Evolutionary conservation across 2,797 vertebrate genomes (phyloP), one percentile per base, ranked within the genome.

Genomic region (Phaenicophaeus curvirostris): DNA sequence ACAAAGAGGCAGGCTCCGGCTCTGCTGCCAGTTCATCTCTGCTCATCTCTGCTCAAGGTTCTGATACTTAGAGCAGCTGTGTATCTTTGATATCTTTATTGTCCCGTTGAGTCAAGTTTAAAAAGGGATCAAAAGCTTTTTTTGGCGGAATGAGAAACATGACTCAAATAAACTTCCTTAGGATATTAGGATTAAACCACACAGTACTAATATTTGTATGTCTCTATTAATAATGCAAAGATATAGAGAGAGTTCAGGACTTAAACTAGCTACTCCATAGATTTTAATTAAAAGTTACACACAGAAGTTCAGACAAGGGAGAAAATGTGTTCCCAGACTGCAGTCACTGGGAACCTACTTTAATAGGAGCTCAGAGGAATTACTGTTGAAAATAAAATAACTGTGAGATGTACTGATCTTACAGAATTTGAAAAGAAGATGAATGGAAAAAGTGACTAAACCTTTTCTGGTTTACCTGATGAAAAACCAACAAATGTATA

Each of bases 21-120:
- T 41, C 54, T 41, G 41, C 62, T 65, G 16, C 11, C 19, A 25
- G 3, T 37, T 33, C 19, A 25, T 63, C 44, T 57, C 74, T 39
- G 39, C 31, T 62, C n/a, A 35, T 6, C 8, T 5, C 5, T 41
- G 5, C 50, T 66, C 15, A 24, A 8, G 15, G 24, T 33, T 59
- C 11, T 0, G 0, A 9, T 2, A 1, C 5, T 30, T 20, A 33
- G 25, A 33, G 62, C 12, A 81, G 18, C 9, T 54, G 6, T 1
- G 0, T 41, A 1, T 14, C 51, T 80, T 58, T 50, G 17, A 7
- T 42, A 46, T 18, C 48, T 90, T 25, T 66, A 20, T 18, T 0
- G 1, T 42, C 37, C 46, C 54, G n/a, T 18, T 33, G 65, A 59
- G 20, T 13, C 39, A 66, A n/a, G 33, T 68, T 85, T 77, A 46